A percentile compares a stretch with the other conserved stretches of the same genome.
Conservation (phyloP, 1,140 invertebrate species). For the Achatina immaculata region DNA sequence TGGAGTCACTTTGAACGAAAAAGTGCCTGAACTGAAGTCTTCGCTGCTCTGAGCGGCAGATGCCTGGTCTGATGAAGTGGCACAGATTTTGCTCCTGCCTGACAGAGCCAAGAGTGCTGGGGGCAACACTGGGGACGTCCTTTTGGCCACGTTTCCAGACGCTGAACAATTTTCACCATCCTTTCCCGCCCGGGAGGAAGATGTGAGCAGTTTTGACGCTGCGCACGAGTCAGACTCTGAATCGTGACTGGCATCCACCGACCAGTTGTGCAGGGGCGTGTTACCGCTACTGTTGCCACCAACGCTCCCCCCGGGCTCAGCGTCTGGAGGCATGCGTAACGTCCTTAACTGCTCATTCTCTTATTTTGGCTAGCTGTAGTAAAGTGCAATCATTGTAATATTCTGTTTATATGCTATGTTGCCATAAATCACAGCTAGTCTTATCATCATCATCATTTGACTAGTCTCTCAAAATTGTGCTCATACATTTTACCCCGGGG, state of each 20-base stretch:
- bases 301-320: conserved; percentile 24
- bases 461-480: too few relatives aligned
- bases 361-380: too few relatives aligned
- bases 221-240: conserved; percentile 1
- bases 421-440: too few relatives aligned
- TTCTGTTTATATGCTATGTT: too few relatives aligned
- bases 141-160: not conserved
- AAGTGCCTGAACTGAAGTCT: conserved; percentile 1
- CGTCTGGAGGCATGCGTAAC: conserved; percentile 29
- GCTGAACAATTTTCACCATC: not conserved
- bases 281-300: not conserved
- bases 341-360: conserved; percentile 56
- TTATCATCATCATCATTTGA: too few relatives aligned
- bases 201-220: not conserved
- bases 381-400: too few relatives aligned
- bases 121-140: not conserved
- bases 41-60: conserved; percentile 11
- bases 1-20: conserved; percentile 32
- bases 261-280: conserved; percentile 16
- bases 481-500: too few relatives aligned
- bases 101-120: not conserved
- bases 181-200: not conserved
- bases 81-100: conserved; percentile 20
- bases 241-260: conserved; percentile 6
- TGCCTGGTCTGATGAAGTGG: not conserved